Evolutionary conservation across 2,797 vertebrate genomes (phyloP), one percentile per base, ranked within the genome.

Genomic region (Pelobates cultripes): DNA sequence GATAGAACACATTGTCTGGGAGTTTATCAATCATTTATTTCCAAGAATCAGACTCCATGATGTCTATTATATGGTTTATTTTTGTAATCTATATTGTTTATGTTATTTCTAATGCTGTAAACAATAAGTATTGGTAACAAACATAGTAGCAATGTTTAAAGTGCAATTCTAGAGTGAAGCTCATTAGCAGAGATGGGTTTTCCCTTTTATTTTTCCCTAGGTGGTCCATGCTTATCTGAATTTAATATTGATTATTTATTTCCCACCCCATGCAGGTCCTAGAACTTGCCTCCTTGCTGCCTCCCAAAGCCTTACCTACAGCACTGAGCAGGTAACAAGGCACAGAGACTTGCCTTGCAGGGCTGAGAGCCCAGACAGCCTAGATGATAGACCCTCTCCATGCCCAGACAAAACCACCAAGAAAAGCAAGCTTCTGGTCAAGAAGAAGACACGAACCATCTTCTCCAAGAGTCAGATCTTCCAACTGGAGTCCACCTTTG

Each of bases 401-500:
- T 64, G 71, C 45, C 67, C 80, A 78, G 47, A 80, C 28, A 86
- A 86, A 68, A 77, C 43, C 14, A 75, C 15, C 79, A 95, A 94
- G 86, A 95, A 94, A 82, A 92, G 57, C 85, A 93, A 95, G 86
- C 73, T 90, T 2, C 86, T 93, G 43, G 86, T 90, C 12, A 94
- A 94, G 80, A 95, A 96, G 91, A 96, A 96, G 85, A 96, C 95
- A 1, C 93, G 96, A 88, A 97, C 96, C 0, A 95, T 96, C 79
- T 97, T 96, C 86, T 96, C 95, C 83, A 96, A 95, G 87, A 94
- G 95, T 88, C 95, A 95, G 89, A 94, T 96, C 82, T 95, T 95
- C 86, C 95, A 94, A 87, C 87, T 95, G 91, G 95, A 96, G 87
- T 93, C 94, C 86, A 94, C 95, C 43, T 96, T 95, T 88, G 95